Base-by-base conservation (phyloP, 2,113 vertebrate genomes). In the Perccottus glenii region DNA sequence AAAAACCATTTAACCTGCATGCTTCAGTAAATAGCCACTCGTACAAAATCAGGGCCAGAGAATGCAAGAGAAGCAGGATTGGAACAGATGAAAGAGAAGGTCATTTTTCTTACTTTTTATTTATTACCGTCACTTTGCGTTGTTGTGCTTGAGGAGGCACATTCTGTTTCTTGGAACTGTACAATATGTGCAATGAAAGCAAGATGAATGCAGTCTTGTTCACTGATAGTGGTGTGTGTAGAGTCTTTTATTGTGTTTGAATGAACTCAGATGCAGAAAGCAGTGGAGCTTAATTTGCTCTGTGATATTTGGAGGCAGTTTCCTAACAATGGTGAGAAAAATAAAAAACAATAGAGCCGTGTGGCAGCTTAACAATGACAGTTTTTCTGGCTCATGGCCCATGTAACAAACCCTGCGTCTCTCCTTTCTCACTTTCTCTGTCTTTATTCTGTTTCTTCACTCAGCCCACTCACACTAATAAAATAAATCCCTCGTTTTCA, bases 1-100 rank as follows among this genome's bases (percentile, higher is more conserved):
- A 88, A 87, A 89, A 89, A 81, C 71, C 87, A 87, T 90, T 90
- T 87, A 89, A 89, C 86, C 88, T 82, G 70, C 43, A 57, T 48
- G 85, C 86, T 66, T 81, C 81, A 70, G 79, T 88, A 87, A 87
- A 89, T 73, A 85, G 81, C 75, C 63, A 71, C 69, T 80, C 67
- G 5, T 4, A 53, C 45, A 64, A 67, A 68, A 80, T 79, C 63
- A 52, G 19, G 53, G 47, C 51, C n/a, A 58, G 44, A 80, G 69
- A 88, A 71, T 75, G 84, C 80, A 83, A 77, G 70, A 63, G 50
- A 9, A 74, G 84, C 82, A 82, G 73, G 73, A 82, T 60, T 66
- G 65, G 38, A 74, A 63, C 53, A 60, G 65, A 73, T 45, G 65
- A 57, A 49, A 70, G 47, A 9, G 73, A 67, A 82, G 85, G 83